A percentile compares a stretch with the other conserved stretches of the same genome.
Evolutionary conservation across 2,797 vertebrate species (phyloP).

Genomic region (Amblyraja radiata): DNA sequence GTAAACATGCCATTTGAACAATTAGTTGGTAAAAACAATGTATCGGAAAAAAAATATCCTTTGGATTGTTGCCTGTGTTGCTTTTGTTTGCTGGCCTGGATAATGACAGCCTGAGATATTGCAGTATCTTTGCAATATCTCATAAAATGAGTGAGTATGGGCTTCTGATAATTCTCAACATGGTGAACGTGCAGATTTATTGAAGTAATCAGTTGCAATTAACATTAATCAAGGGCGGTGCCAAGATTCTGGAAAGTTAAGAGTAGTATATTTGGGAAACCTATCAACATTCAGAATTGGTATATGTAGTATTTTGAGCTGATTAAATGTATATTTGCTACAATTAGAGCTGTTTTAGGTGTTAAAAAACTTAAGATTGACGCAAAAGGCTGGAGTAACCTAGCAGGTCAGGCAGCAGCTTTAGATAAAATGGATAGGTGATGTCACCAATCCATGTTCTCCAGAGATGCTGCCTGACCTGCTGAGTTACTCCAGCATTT

Average conservation of each 20-base stretch:
- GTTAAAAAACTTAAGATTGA: constrained; percentile 37
- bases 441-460: too few relatives aligned
- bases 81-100: constrained; percentile 18
- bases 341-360: constrained; percentile 44
- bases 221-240: neutral
- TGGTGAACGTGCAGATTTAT: neutral
- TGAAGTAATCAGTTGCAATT: constrained; percentile 8
- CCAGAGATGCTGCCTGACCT: too few relatives aligned
- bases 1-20: constrained; percentile 21
- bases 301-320: constrained; percentile 26
- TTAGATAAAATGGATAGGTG: too few relatives aligned
- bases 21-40: neutral
- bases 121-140: constrained; percentile 44
- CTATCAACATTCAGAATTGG: constrained; percentile 17
- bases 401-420: too few relatives aligned
- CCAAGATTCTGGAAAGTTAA: constrained; percentile 19
- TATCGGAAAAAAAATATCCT: neutral
- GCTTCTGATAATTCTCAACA: constrained; percentile 3
- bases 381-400: too few relatives aligned
- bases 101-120: constrained; percentile 41
- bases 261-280: constrained; percentile 16
- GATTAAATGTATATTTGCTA: constrained; percentile 36
- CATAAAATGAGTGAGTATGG: constrained; percentile 40
- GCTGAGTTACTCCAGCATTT: too few relatives aligned
- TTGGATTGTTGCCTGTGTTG: neutral